Base-by-base conservation (phyloP, 2,888 invertebrate species). In the Drosophila stalkeri region DNA sequence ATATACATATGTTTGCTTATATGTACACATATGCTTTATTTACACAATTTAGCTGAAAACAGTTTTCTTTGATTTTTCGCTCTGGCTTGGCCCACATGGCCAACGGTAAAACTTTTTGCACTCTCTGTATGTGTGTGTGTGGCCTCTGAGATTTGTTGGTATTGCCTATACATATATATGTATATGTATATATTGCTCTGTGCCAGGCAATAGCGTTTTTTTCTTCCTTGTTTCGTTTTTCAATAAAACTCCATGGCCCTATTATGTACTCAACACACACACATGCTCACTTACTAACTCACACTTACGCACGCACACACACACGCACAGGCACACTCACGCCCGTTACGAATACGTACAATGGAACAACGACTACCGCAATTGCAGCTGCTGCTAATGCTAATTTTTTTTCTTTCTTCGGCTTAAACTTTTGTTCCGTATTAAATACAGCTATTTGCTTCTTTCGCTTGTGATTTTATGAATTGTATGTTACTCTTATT, bases 181-280 rank as follows among this genome's bases (percentile, higher is more conserved):
- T 14, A 14, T 20, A 44, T 35, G 23, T 55, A 61, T 52, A 54
- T 59, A 61, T 37, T 64, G 70, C 51, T 46, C 57, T 33, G 27
- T 44, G 47, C 39, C 61, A 66, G 54, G 60, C 51, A 56, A 63
- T 59, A 54, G 46, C 55, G 39, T 60, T 39, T 49, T 47, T 46
- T 39, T 39, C 27, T 60, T n/a, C 35, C 23, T 52, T 52, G 64
- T 70, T 75, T 74, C 77, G 75, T 78, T 86, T 84, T 89, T 84
- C 85, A 86, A 86, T 81, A 89, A 88, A 88, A 86, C 89, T 89
- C 75, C 89, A 82, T 86, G 88, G 87, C 87, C 90, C 84, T 91
- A 82, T 90, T 91, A 85, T 87, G 79, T 82, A 81, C 87, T 87
- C 85, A 77, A 80, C 82, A 80, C 81, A 86, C 81, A 85, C 83